Evolutionary conservation across 1,140 invertebrate species (phyloP), one percentile per base, ranked within the genome.

Genomic region (Lepidotrigona ventralis): DNA sequence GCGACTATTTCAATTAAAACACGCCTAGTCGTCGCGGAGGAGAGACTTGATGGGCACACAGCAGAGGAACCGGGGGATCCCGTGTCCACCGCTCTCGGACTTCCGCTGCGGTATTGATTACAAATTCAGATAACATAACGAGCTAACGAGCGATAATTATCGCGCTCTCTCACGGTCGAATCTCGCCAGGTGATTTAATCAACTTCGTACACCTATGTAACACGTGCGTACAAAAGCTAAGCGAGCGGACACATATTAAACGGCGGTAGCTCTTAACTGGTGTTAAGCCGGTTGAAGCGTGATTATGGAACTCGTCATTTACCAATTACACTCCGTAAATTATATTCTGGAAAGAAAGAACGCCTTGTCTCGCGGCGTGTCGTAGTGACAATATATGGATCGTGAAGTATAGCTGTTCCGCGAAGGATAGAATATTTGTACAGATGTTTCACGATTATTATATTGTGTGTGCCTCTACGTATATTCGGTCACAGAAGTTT

Each of bases 101-200:
- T 85, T 88, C 76, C 81, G 60, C 64, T 64, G 75, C 60, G 76
- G 82, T 90, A 90, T 91, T 88, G 88, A 91, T 91, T 90, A 90
- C 88, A 85, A 85, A 90, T 90, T 89, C 86, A 90, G 89, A 91
- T 91, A 89, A 86, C 86, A 88, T 89, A 90, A 89, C 84, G 74
- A 84, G 82, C 88, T 91, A 91, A 90, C 90, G 87, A 89, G 88
- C 88, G 83, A 90, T 91, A 91, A 91, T 91, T 91, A 90, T 90
- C 88, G 83, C 85, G 73, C 81, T 84, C 87, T 83, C 79, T 64
- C 26, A 73, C 72, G 70, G 63, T 74, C 77, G 76, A 85, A 90
- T 90, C 80, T 88, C 82, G 51, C 75, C 82, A 83, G 88, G 83
- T 88, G 86, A 91, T 91, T 91, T 86, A 90, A 91, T 91, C 89